Evolutionary conservation across 30 jellyfish, hydroid and myxozoan genomes (phyloP).

Genomic region (Aurelia sp.): DNA sequence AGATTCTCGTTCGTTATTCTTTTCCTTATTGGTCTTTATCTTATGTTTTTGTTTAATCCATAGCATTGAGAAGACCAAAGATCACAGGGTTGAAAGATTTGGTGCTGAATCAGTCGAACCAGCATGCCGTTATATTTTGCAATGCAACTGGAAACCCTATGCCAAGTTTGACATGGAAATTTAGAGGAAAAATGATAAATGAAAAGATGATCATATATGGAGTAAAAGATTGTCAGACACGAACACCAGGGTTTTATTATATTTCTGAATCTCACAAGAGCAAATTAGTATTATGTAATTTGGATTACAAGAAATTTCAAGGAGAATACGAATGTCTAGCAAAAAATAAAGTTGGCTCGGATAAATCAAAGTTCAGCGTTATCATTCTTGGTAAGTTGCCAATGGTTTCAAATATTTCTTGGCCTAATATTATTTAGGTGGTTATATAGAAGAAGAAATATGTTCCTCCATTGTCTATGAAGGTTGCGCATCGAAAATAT

Average conservation of each 20-base stretch:
- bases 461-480: no score
- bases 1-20: no score
- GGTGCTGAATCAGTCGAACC: constrained; percentile 41
- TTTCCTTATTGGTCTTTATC: no score
- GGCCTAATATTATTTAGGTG: no score
- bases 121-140: constrained; percentile 40
- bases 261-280: constrained; percentile 1
- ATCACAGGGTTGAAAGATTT: constrained; percentile 39
- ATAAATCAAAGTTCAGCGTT: constrained; percentile 2
- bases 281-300: constrained; percentile 56
- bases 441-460: no score
- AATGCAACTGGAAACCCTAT: constrained; percentile 85
- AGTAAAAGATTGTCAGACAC: constrained; percentile 47
- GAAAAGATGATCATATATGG: background rate
- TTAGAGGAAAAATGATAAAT: constrained; percentile 8
- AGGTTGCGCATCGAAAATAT: no score
- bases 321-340: constrained; percentile 84
- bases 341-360: constrained; percentile 45
- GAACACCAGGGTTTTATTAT: constrained; percentile 60
- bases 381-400: constrained; percentile 31
- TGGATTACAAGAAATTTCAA: constrained; percentile 57
- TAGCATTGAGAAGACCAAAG: constrained; percentile 70
- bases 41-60: background rate
- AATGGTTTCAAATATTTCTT: no score
- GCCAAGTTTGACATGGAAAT: constrained; percentile 75